Evolutionary conservation across 2,797 vertebrate genomes (phyloP), one percentile per base, ranked within the genome.

Genomic region (Scleropages formosus): DNA sequence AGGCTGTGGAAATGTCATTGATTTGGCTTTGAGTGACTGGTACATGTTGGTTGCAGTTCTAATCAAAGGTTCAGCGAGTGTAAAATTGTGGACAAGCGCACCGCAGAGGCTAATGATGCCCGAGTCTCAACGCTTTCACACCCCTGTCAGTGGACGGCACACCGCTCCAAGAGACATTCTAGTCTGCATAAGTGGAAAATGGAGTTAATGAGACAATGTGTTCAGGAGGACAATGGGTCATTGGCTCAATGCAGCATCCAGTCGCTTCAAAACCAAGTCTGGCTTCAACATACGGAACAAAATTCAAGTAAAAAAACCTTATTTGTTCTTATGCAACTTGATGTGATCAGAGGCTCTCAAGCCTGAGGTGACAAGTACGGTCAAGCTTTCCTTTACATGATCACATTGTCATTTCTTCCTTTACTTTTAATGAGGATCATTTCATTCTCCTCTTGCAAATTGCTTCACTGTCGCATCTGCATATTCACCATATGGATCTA

Each of bases 401-500:
- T 20, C 15, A 24, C 64, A 58, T 46, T 64, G 67, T 75, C 31
- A 20, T 72, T 72, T 59, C 1, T 58, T 27, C 46, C 9, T 66
- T 67, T 75, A 75, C 59, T 68, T 75, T 75, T 68, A 75, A 69
- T 69, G 65, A 75, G 56, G 51, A 66, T 59, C 18, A 10, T 72
- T 70, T 39, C 71, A 10, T 1, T 31, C 24, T 56, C 4, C 9
- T 72, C 53, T 53, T 51, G 49, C 15, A 69, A 69, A 51, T 46
- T 11, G 66, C 49, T 27, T 56, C 20, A 9, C 47, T 27, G 7
- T 27, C n/a, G 3, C 51, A 51, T 69, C 7, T 20, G 12, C 4
- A 60, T 72, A 46, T 31, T 31, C 44, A 24, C 4, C 53, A 24
- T 65, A 51, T 15, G 26, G 27, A 24, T 67, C 26, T 75, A 58